Percentiles rank a stretch among this genome's conserved stretches.
phyloP scores from a whole-genome alignment of 1,140 invertebrate genomes.

The Cydia splendana region DNA sequence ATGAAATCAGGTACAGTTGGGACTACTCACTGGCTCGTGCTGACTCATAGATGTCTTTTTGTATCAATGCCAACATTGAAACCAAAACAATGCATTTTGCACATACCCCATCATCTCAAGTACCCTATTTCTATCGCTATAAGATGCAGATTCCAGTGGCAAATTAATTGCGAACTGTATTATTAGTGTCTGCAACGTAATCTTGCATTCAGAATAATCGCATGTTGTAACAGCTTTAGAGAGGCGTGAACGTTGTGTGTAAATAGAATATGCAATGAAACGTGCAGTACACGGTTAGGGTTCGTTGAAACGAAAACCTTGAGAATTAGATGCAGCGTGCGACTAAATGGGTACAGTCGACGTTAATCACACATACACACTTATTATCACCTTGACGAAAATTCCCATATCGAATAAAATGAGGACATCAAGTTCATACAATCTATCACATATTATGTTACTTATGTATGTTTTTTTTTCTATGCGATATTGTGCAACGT shows the following conservation, averaged over 20 bases:
- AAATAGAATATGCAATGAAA: constrained; percentile 61
- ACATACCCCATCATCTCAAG: constrained; percentile 26
- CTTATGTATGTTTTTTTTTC: no score
- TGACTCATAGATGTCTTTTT: constrained; percentile 65
- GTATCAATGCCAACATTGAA: constrained; percentile 54
- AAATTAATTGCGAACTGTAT: constrained; percentile 38
- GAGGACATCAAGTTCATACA: no score
- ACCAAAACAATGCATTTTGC: constrained; percentile 36
- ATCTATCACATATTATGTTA: no score
- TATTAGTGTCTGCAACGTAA: constrained; percentile 56
- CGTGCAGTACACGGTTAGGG: constrained; percentile 42
- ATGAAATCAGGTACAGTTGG: constrained; percentile 40
- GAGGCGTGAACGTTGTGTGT: constrained; percentile 47
- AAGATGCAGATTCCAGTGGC: constrained; percentile 50
- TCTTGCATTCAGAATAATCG: constrained; percentile 67
- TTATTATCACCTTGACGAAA: no score
- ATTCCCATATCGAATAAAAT: no score
- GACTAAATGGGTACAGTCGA: neutral
- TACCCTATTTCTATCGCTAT: constrained; percentile 41
- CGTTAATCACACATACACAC: no score
- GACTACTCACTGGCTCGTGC: constrained; percentile 35
- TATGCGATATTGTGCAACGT: neutral
- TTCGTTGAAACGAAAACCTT: constrained; percentile 13
- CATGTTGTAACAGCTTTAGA: constrained; percentile 53
- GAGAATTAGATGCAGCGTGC: neutral